phyloP scores from a whole-genome alignment of 2,888 invertebrate species.

The Pristionchus arcanus region DNA sequence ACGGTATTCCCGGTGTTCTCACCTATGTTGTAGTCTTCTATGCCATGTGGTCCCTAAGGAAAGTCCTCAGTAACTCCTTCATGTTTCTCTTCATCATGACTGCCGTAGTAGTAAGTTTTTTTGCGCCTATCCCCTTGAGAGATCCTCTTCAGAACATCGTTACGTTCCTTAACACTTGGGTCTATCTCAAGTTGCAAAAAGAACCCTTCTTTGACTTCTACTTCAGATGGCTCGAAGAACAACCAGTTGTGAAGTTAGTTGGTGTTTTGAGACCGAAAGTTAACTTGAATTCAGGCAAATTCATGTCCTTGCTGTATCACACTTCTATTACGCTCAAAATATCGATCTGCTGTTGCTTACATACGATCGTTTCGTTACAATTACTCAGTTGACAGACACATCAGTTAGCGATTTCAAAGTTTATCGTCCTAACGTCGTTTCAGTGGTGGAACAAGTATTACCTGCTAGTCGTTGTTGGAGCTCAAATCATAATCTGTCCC shows the following conservation, averaged over 20 bases:
- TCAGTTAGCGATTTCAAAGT: background rate
- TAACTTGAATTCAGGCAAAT: background rate
- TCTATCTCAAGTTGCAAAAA: background rate
- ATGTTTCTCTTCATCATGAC: background rate
- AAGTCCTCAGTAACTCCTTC: background rate
- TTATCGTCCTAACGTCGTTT: background rate
- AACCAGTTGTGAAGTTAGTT: background rate
- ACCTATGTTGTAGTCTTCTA: background rate
- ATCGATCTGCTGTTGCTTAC: background rate
- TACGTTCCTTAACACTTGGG: background rate
- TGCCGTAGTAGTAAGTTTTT: background rate
- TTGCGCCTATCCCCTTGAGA: too few species aligned
- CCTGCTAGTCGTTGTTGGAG: background rate
- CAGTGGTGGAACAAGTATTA: background rate
- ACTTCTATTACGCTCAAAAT: slow-evolving; percentile 1
- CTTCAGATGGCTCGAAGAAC: background rate
- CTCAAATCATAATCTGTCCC: background rate
- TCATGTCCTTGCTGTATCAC: background rate
- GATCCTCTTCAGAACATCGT: background rate
- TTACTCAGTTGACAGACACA: background rate
- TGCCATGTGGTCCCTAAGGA: background rate
- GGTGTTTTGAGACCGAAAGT: background rate
- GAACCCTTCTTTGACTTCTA: background rate
- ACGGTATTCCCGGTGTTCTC: background rate
- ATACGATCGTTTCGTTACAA: background rate